Conservation (phyloP, 35 echinoderm and acorn worm species). For the Anneissia japonica region DNA sequence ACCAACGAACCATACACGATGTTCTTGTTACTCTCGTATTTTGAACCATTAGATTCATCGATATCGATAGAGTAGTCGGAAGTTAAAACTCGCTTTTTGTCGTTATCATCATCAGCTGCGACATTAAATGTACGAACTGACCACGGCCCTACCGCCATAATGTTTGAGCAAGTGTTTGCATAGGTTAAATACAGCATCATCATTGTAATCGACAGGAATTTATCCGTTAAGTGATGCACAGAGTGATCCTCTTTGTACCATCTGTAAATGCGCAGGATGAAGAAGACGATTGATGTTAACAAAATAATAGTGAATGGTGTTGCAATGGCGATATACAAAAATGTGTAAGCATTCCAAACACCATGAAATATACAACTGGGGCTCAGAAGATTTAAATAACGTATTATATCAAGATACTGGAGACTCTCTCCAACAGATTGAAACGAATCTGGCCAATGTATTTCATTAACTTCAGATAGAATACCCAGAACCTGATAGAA, state of each 20-base stretch:
- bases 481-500: neutral
- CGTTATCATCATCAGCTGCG: neutral
- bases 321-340: neutral
- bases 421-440: neutral
- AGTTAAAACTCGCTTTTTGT: neutral
- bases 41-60: neutral
- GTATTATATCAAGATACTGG: neutral
- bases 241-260: neutral
- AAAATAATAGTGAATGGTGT: neutral
- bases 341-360: neutral
- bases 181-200: neutral
- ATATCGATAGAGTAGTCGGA: neutral
- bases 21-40: neutral
- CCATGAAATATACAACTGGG: neutral
- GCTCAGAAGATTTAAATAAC: neutral
- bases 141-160: neutral
- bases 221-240: neutral
- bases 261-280: neutral
- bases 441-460: neutral
- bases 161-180: neutral
- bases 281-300: neutral
- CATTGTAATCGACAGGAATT: neutral
- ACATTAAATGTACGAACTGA: neutral
- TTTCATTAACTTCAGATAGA: neutral
- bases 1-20: neutral